phyloP scores from a whole-genome alignment of 2,888 invertebrate species.

The Odontomyia ornata region DNA sequence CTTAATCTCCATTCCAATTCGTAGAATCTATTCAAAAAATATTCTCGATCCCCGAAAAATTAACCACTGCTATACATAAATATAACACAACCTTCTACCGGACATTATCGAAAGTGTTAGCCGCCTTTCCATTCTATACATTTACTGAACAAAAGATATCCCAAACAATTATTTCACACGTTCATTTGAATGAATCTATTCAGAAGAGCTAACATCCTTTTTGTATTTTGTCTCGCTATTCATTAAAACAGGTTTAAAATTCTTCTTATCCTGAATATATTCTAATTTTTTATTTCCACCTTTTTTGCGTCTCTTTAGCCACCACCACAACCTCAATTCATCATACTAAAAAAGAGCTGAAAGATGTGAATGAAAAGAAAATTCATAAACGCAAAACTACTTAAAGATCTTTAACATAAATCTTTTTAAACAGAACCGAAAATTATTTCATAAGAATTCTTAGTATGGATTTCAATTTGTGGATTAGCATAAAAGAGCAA shows the following conservation, averaged over 20 bases:
- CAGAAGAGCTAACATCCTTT: neutral
- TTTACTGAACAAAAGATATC: neutral
- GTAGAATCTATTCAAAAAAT: too few species aligned
- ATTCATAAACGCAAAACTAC: conserved; percentile 1
- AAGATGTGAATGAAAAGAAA: neutral
- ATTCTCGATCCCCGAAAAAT: too few species aligned
- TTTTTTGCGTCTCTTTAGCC: neutral
- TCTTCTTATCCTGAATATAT: neutral
- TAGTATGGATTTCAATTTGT: conserved; percentile 28
- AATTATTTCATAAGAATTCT: conserved; percentile 28
- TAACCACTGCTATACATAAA: too few species aligned
- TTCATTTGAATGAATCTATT: conserved; percentile 12
- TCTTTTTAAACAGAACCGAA: conserved; percentile 1
- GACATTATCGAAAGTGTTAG: neutral
- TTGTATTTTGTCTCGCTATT: neutral
- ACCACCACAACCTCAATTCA: too few species aligned
- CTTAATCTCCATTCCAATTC: too few species aligned
- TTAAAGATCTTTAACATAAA: conserved; percentile 22
- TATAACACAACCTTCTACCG: too few species aligned
- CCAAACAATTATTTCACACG: conserved; percentile 41
- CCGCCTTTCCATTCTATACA: neutral
- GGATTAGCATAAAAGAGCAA: conserved; percentile 14
- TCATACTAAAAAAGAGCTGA: neutral
- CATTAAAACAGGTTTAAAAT: neutral
- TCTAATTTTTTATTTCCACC: neutral